Evolutionary conservation across 1,140 invertebrate genomes (phyloP).

Genomic region (Medauroidea extradentata): DNA sequence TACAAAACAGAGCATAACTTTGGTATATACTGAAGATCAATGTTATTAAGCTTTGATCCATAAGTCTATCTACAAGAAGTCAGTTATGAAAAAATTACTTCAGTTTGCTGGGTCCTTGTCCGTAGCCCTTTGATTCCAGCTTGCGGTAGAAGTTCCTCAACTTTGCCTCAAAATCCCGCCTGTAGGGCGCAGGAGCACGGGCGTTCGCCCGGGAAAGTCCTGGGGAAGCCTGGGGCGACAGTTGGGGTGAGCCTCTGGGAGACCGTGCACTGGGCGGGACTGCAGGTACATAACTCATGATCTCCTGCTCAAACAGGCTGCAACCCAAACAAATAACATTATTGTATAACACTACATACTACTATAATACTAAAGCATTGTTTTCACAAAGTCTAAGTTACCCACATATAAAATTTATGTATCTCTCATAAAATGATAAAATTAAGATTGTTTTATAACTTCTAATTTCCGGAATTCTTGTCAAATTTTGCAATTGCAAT

Average conservation of each 20-base stretch:
- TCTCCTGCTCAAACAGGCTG: constrained; percentile 96
- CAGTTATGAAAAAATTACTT: constrained; percentile 63
- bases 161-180: constrained; percentile 93
- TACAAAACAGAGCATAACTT: too few species aligned
- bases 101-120: constrained; percentile 91
- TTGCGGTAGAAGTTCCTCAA: constrained; percentile 92
- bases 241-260: constrained; percentile 57
- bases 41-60: too few species aligned
- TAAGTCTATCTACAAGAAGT: neutral
- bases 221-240: constrained; percentile 75
- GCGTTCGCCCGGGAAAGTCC: constrained; percentile 68
- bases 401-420: too few species aligned
- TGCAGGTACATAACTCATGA: constrained; percentile 93
- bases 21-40: too few species aligned
- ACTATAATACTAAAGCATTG: too few species aligned
- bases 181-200: constrained; percentile 79
- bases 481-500: too few species aligned
- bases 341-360: too few species aligned
- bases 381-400: too few species aligned
- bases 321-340: too few species aligned
- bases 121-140: constrained; percentile 93
- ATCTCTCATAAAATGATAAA: too few species aligned
- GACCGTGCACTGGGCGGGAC: constrained; percentile 39
- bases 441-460: too few species aligned
- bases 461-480: too few species aligned